Percentiles rank a stretch among this genome's conserved stretches.
These are phyloP conservation scores for Tachycineta bicolor DNA, from an alignment of 2,113 vertebrate genomes.

Conservation along the genomic window DNA sequence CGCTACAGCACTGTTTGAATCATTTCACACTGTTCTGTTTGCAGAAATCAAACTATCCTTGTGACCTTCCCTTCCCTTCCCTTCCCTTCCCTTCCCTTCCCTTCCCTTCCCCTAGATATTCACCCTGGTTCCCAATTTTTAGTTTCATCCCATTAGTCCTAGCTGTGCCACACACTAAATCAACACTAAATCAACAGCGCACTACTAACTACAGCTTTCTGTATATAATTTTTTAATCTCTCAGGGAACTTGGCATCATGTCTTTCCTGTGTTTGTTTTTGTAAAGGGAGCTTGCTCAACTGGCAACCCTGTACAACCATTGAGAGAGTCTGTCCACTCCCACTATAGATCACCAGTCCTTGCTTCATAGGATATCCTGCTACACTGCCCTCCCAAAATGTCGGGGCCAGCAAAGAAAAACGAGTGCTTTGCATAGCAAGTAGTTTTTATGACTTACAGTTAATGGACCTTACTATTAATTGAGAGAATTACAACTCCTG, in stretches of 20 bases:
- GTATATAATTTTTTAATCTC: background rate
- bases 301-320: background rate
- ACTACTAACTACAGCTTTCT: background rate
- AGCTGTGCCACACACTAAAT: background rate
- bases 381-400: background rate
- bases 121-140: background rate
- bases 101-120: background rate
- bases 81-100: background rate
- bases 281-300: background rate
- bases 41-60: background rate
- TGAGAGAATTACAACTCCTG: constrained; percentile 40
- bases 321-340: background rate
- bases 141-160: background rate
- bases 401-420: background rate
- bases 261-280: background rate
- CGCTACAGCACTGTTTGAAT: background rate
- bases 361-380: background rate
- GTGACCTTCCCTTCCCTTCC: background rate
- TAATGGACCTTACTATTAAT: constrained; percentile 25
- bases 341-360: background rate
- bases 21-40: background rate
- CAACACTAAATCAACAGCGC: background rate
- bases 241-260: background rate
- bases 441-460: background rate
- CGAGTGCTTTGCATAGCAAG: background rate